phyloP scores from a whole-genome alignment of 1,140 invertebrate species.

The Palaemon carinicauda region DNA sequence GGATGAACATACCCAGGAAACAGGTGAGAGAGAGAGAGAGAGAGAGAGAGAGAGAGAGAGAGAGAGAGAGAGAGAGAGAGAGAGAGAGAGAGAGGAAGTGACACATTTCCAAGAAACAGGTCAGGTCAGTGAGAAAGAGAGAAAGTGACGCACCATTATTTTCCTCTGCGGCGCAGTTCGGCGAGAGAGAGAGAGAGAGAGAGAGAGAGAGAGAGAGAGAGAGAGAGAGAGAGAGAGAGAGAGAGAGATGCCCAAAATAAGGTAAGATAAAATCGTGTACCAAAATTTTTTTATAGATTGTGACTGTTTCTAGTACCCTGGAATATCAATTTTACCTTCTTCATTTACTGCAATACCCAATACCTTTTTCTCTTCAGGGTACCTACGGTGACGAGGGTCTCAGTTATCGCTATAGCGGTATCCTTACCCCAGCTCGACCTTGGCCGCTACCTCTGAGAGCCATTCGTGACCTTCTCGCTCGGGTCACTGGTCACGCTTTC shows the following conservation, averaged over 20 bases:
- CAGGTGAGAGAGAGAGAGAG: conserved; percentile 65
- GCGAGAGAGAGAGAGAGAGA: background rate
- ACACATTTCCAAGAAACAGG: background rate
- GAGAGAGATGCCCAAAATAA: background rate
- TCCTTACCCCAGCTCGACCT: conserved; percentile 71
- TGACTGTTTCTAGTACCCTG: no score
- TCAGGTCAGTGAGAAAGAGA: background rate
- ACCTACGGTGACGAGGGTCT: conserved; percentile 74
- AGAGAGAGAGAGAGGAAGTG: background rate
- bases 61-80: background rate
- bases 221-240: background rate
- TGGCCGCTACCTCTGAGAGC: conserved; percentile 71
- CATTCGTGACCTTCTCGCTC: conserved; percentile 68
- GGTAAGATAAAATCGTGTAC: background rate
- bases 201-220: background rate
- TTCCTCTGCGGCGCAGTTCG: no score
- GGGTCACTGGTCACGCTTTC: conserved; percentile 69
- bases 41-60: background rate
- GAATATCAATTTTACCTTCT: background rate
- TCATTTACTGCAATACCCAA: background rate
- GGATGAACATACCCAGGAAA: conserved; percentile 74
- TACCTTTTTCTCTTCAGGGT: conserved; percentile 64
- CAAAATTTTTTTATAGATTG: background rate
- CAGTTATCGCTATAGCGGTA: conserved; percentile 74
- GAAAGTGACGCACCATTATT: no score